Conservation (phyloP, 1,140 invertebrate genomes). For the Galendromus occidentalis region DNA sequence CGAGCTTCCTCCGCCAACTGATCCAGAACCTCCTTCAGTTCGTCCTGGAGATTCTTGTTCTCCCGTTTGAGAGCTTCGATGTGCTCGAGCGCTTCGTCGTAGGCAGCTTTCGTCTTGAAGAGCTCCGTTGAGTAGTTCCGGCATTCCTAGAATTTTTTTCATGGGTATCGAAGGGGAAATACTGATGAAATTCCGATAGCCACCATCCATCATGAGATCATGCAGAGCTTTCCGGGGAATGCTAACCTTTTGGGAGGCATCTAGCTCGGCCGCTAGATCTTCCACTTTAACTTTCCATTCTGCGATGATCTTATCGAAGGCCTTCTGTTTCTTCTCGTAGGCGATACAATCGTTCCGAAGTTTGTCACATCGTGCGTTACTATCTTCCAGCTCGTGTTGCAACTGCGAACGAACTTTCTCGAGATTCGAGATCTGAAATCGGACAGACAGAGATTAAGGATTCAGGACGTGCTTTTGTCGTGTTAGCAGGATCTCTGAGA, state of each 20-base stretch:
- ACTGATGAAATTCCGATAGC: too few relatives aligned
- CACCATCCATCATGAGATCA: too few relatives aligned
- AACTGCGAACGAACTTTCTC: slow-evolving; percentile 33
- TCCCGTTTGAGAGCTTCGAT: background rate
- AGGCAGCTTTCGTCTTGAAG: slow-evolving; percentile 32
- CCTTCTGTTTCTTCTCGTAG: slow-evolving; percentile 36
- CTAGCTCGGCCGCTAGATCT: slow-evolving; percentile 32
- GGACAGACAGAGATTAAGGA: too few relatives aligned
- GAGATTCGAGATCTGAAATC: slow-evolving; percentile 27
- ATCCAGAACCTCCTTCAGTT: background rate
- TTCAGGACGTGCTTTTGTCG: too few relatives aligned
- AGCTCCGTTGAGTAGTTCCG: slow-evolving; percentile 34
- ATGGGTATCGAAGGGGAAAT: too few relatives aligned
- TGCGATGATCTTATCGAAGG: slow-evolving; percentile 33
- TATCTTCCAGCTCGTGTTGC: slow-evolving; percentile 34
- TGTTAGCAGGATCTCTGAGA: too few relatives aligned
- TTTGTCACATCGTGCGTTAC: slow-evolving; percentile 22
- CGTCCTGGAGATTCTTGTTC: slow-evolving; percentile 9
- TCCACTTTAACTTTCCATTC: slow-evolving; percentile 35
- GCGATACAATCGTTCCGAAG: slow-evolving; percentile 11
- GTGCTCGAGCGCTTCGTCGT: slow-evolving; percentile 26
- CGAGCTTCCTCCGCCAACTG: background rate
- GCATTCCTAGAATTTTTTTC: slow-evolving; percentile 22
- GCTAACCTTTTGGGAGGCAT: slow-evolving; percentile 29
- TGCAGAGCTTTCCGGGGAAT: background rate